These are phyloP conservation scores for Dryobotodes eremita DNA, from an alignment of 2,888 invertebrate genomes.

Conservation along the genomic window DNA sequence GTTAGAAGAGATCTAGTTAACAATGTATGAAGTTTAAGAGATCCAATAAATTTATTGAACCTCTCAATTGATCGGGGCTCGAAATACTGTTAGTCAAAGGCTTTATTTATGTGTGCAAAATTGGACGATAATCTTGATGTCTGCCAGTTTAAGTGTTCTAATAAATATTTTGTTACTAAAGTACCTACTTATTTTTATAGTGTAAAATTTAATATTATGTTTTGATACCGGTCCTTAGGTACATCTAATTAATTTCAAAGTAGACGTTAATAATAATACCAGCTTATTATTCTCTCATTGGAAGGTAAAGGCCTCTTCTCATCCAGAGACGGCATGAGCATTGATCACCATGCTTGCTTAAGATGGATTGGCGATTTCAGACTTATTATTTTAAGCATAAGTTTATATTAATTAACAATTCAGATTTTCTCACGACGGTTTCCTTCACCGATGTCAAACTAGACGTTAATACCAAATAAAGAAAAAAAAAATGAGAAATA, in stretches of 20 bases:
- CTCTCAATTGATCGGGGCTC: background rate
- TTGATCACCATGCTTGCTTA: too few species aligned
- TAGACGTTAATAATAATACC: background rate
- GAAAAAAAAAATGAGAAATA: background rate
- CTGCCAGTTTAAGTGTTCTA: background rate
- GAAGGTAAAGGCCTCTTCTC: too few species aligned
- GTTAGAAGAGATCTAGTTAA: slow-evolving; percentile 39
- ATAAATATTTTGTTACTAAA: slow-evolving; percentile 3
- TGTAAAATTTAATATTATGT: background rate
- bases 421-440: too few species aligned
- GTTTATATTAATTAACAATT: too few species aligned
- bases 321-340: too few species aligned
- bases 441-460: too few species aligned
- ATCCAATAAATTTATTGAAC: slow-evolving; percentile 20
- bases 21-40: slow-evolving; percentile 51
- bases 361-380: too few species aligned
- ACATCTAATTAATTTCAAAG: background rate
- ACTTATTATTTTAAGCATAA: too few species aligned
- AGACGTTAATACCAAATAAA: background rate
- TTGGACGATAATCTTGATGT: background rate
- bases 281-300: too few species aligned
- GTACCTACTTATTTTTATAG: background rate
- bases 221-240: background rate
- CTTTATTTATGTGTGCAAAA: background rate
- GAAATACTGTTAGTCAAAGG: background rate